Evolutionary conservation across 2,888 invertebrate genomes (phyloP), one percentile per base, ranked within the genome.

Genomic region (Biston stratarius): DNA sequence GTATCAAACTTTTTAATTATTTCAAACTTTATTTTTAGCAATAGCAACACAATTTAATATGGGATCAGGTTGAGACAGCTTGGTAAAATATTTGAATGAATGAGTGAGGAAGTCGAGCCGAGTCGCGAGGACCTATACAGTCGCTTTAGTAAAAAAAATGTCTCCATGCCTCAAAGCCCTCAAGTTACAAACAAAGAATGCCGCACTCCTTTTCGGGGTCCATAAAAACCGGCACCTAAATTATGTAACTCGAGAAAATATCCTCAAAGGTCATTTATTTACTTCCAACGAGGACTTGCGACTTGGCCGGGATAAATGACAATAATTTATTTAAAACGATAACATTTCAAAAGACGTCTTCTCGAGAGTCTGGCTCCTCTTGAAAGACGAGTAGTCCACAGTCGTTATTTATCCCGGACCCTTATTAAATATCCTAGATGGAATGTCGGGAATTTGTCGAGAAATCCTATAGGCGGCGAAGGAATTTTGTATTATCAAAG

Each of bases 311-410:
- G 81, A 89, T 81, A 86, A 88, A 89, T 85, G 78, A 81, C 77
- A 76, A 78, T 83, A 86, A 88, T 90, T 90, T 89, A 87, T 89
- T 86, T 84, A 80, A 70, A 85, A 80, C 83, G 81, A 80, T 84
- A 87, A 85, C 85, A 85, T 89, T 87, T 85, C 82, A 77, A 79
- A 84, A 79, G 79, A 81, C 70, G 78, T 87, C 81, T 78, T 84
- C 84, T 82, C 75, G 75, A 77, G 75, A 59, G 40, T 49, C 40
- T 40, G 49, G 24, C 79, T 82, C 78, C 76, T 71, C 79, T 83
- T 85, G 86, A 85, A 84, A 87, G 83, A 84, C 82, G 82, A 87
- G 78, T 79, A 77, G 76, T 75, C 78, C 76, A 79, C 82, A 77
- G 78, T 82, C 78, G 80, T 86, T 87, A 89, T 88, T 89, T 88